These are phyloP conservation scores for Sebastes minor DNA, from an alignment of 2,797 vertebrate genomes.

Conservation along the genomic window DNA sequence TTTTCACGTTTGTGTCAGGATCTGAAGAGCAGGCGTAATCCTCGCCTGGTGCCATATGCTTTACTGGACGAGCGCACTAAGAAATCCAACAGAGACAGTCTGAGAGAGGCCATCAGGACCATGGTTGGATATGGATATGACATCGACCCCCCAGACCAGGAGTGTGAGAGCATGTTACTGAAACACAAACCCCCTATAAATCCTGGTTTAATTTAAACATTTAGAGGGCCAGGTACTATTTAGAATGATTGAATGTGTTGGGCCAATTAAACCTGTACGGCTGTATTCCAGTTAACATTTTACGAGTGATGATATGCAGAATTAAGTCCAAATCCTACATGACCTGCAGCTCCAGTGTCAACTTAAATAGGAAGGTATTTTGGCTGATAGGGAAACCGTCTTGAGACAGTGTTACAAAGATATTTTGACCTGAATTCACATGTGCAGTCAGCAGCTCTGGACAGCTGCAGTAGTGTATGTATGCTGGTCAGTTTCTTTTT, in stretches of 20 bases:
- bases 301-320: not conserved
- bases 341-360: not conserved
- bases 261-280: not conserved
- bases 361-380: not conserved
- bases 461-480: not conserved
- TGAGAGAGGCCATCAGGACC: conserved; percentile 96
- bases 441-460: not conserved
- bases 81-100: conserved; percentile 97
- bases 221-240: not conserved
- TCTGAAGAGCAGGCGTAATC: conserved; percentile 97
- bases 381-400: not conserved
- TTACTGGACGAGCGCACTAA: conserved; percentile 98
- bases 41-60: conserved; percentile 94
- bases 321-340: not conserved
- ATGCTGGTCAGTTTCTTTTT: not conserved
- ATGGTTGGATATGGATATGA: conserved; percentile 96
- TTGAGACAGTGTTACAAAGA: not conserved
- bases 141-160: conserved; percentile 96
- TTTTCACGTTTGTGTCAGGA: conserved; percentile 81
- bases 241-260: not conserved
- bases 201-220: not conserved
- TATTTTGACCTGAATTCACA: not conserved
- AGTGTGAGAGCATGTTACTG: conserved; percentile 72
- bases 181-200: not conserved
- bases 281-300: no score